phyloP scores from a whole-genome alignment of 2,888 invertebrate species.

The Mantis religiosa region DNA sequence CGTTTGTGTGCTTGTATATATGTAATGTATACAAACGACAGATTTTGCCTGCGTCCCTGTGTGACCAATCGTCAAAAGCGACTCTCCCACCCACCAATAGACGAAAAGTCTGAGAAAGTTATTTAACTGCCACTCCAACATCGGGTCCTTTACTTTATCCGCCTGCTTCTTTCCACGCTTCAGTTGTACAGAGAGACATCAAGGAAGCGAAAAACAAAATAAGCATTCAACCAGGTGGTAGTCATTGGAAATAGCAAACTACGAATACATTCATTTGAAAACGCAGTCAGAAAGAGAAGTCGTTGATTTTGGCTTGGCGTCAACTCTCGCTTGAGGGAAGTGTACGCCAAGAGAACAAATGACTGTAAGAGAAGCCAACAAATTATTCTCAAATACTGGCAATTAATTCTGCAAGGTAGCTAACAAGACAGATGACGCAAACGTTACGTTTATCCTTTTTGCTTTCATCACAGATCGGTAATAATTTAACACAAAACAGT shows the following conservation, averaged over 20 bases:
- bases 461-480: too few relatives aligned
- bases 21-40: background rate
- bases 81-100: background rate
- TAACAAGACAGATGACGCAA: background rate
- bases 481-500: too few relatives aligned
- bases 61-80: background rate
- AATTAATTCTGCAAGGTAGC: background rate
- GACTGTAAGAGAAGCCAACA: background rate
- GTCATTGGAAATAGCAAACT: background rate
- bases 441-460: too few relatives aligned
- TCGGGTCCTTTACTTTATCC: background rate
- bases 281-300: background rate
- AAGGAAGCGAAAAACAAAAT: background rate
- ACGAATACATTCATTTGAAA: constrained; percentile 6
- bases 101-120: constrained; percentile 14
- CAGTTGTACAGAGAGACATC: background rate
- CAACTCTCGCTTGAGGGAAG: background rate
- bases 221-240: background rate
- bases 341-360: background rate
- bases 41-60: background rate
- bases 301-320: background rate
- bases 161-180: background rate
- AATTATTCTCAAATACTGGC: background rate
- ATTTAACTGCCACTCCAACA: background rate
- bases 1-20: background rate